Conservation (phyloP, 2,888 invertebrate genomes). For the Doris montereyensis region DNA sequence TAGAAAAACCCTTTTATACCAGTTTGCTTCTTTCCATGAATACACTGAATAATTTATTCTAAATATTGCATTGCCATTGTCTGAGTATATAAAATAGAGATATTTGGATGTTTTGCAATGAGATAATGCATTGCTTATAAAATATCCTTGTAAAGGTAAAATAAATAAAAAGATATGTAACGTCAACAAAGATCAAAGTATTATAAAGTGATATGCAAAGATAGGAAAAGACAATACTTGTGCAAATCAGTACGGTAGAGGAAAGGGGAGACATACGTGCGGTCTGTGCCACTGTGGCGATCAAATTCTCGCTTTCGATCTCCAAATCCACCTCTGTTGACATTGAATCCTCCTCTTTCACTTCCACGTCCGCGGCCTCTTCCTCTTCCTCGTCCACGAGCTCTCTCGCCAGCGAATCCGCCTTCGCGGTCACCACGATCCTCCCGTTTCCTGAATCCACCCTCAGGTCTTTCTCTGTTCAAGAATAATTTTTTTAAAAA, state of each 20-base stretch:
- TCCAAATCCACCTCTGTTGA: constrained; percentile 79
- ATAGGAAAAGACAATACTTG: too few relatives aligned
- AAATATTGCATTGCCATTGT: too few relatives aligned
- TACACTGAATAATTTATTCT: too few relatives aligned
- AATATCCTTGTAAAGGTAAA: neutral
- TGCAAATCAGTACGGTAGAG: too few relatives aligned
- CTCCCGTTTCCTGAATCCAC: constrained; percentile 42
- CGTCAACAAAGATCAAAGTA: neutral
- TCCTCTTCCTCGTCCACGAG: constrained; percentile 51
- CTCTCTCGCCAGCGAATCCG: constrained; percentile 44
- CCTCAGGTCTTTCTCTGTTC: constrained; percentile 49
- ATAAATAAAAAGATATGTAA: constrained; percentile 2
- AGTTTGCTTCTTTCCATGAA: too few relatives aligned
- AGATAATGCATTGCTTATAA: too few relatives aligned
- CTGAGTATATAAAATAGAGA: too few relatives aligned
- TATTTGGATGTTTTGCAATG: too few relatives aligned
- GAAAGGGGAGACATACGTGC: too few relatives aligned
- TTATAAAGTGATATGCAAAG: neutral
- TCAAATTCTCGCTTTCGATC: constrained; percentile 91
- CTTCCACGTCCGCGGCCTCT: constrained; percentile 53
- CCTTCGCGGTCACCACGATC: constrained; percentile 46
- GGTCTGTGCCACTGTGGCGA: constrained; percentile 94
- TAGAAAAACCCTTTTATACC: too few relatives aligned
- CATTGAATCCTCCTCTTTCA: constrained; percentile 49
- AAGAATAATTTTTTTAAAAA: neutral